Evolutionary conservation across 2,888 invertebrate genomes (phyloP).

Genomic region (Siphonodentalium dalli): DNA sequence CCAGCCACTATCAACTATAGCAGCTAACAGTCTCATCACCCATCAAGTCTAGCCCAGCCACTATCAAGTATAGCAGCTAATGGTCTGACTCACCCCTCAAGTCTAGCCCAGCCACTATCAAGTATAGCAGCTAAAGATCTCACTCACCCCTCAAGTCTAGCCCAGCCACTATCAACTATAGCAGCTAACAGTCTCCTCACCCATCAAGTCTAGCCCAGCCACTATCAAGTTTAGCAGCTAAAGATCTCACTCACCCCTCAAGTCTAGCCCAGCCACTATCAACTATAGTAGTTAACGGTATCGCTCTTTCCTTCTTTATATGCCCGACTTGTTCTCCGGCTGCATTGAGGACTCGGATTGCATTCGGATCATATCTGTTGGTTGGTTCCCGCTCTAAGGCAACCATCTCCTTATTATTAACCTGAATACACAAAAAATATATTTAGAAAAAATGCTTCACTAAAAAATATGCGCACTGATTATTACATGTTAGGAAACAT

Average conservation of each 20-base stretch:
- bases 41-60: too few species aligned
- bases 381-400: slow-evolving; percentile 36
- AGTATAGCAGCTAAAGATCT: too few species aligned
- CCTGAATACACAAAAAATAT: slow-evolving; percentile 22
- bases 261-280: slow-evolving; percentile 33
- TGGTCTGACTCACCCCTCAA: too few species aligned
- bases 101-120: not conserved
- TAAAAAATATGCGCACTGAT: too few species aligned
- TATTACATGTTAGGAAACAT: too few species aligned
- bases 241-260: slow-evolving; percentile 31
- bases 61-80: too few species aligned
- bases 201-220: too few species aligned
- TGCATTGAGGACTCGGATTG: slow-evolving; percentile 37
- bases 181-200: slow-evolving; percentile 30
- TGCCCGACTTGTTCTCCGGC: slow-evolving; percentile 40
- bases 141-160: slow-evolving; percentile 37
- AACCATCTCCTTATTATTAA: slow-evolving; percentile 44
- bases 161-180: slow-evolving; percentile 32
- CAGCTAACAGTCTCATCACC: too few species aligned
- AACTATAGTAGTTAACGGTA: slow-evolving; percentile 32
- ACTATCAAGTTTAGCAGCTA: not conserved
- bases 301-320: slow-evolving; percentile 41
- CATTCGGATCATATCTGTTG: slow-evolving; percentile 40
- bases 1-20: too few species aligned
- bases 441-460: too few species aligned